Conservation (phyloP, 2,113 vertebrate species). For the Cephalopholis sonnerati region DNA sequence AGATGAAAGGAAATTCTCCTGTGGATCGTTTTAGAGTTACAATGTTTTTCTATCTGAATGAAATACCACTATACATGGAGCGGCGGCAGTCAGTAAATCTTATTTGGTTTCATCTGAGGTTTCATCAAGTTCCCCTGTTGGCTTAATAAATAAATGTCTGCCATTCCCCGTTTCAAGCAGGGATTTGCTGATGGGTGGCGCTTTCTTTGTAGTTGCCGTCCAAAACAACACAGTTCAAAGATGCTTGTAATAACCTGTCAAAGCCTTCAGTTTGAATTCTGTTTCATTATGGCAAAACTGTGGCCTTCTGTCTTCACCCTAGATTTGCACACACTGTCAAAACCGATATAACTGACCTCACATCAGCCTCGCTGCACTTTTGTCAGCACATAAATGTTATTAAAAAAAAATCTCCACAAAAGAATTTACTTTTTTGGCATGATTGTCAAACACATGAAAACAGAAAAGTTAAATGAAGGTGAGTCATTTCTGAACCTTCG, state of each 20-base stretch:
- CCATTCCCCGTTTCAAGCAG: conserved; percentile 19
- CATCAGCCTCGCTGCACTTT: conserved; percentile 1
- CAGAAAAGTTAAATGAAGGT: background rate
- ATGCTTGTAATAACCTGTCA: conserved; percentile 57
- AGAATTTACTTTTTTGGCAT: background rate
- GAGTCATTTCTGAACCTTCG: conserved; percentile 2
- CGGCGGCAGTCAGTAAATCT: background rate
- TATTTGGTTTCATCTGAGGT: conserved; percentile 40
- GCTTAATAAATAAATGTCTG: conserved; percentile 53
- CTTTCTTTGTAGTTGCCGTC: conserved; percentile 40
- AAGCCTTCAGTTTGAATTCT: conserved; percentile 47
- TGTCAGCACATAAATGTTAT: background rate
- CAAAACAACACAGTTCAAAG: conserved; percentile 54
- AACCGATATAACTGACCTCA: conserved; percentile 22
- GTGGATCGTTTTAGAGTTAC: conserved; percentile 9
- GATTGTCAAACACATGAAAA: conserved; percentile 1
- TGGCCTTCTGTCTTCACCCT: conserved; percentile 16
- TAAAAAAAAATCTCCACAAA: background rate
- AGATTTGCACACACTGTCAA: conserved; percentile 18
- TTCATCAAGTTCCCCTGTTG: conserved; percentile 46
- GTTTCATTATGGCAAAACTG: conserved; percentile 16
- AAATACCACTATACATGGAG: background rate
- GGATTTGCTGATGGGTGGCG: conserved; percentile 38
- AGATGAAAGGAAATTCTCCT: conserved; percentile 20
- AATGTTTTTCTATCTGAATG: conserved; percentile 12